Base-by-base conservation (phyloP, 2,888 invertebrate species). In the Clostera curtula region DNA sequence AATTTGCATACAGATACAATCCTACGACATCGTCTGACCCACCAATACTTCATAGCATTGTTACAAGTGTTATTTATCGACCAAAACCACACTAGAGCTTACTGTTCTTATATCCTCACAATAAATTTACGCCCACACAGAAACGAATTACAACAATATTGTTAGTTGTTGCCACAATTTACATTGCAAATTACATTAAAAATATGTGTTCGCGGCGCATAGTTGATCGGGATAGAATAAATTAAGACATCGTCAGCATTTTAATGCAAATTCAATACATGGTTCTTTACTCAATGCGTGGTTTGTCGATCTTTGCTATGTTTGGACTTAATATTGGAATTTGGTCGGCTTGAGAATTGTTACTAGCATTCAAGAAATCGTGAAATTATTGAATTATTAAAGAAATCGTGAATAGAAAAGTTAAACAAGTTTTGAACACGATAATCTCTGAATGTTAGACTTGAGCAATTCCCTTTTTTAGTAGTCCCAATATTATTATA, bases 1-100 rank as follows among this genome's bases (percentile, higher is more conserved):
- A 68, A 75, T 79, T 77, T 76, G 68, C 75, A 75, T 74, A 71
- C 48, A 68, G 70, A 74, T 75, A 72, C 57, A 49, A 73, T 72
- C 68, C 67, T 45, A 51, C 47, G 50, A 63, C 42, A 27, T 29
- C 34, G 31, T 26, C 35, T 29, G 40, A 43, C 36, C 41, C 39
- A 35, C 35, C 38, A 46, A 64, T 60, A 56, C 53, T 48, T 56
- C 55, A 57, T 52, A 58, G 56, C 53, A 59, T 63, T 63, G 67
- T 66, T 65, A 57, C 56, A 41, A 55, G 56, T 49, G 45, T 67
- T 72, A 71, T 77, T 75, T 76, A 76, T 74, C 60, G 61, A 49
- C 47, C 45, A 38, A 52, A 49, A 46, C 40, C 49, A 43, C 34
- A 40, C 34, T 43, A 47, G 43, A 45, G 46, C 49, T 45, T 44